Percentiles rank a stretch among this genome's conserved stretches.
phyloP scores from a whole-genome alignment of 2,797 vertebrate species.

The Spinibarbus caldwelli region DNA sequence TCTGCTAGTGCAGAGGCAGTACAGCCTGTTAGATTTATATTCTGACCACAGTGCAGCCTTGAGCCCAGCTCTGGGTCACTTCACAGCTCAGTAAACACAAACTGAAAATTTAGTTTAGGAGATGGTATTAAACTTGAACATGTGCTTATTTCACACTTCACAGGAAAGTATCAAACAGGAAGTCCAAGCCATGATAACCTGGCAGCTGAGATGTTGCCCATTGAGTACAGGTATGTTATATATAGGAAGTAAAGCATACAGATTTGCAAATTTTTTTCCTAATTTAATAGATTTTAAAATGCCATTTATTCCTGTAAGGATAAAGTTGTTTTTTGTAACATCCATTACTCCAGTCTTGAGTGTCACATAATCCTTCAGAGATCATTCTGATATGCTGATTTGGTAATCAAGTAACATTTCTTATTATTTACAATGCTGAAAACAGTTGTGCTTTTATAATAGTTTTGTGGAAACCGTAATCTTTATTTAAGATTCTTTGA shows the following conservation, averaged over 20 bases:
- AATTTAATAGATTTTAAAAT: not conserved
- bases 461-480: not conserved
- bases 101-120: not conserved
- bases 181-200: constrained; percentile 89
- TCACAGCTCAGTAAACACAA: not conserved
- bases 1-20: not conserved
- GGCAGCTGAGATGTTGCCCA: constrained; percentile 93
- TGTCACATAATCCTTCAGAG: not conserved
- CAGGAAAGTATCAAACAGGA: constrained; percentile 75
- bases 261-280: not conserved
- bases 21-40: not conserved
- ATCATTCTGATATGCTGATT: not conserved
- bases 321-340: not conserved
- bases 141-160: constrained; percentile 14
- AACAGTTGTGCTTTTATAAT: not conserved
- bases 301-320: not conserved
- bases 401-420: not conserved
- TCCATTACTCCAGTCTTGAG: not conserved
- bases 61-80: not conserved
- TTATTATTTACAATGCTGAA: not conserved
- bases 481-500: not conserved
- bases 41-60: not conserved
- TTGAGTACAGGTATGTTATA: constrained; percentile 87
- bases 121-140: not conserved
- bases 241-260: not conserved